Evolutionary conservation across 2,888 invertebrate species (phyloP), one percentile per base, ranked within the genome.

Genomic region (Abrostola tripartita): DNA sequence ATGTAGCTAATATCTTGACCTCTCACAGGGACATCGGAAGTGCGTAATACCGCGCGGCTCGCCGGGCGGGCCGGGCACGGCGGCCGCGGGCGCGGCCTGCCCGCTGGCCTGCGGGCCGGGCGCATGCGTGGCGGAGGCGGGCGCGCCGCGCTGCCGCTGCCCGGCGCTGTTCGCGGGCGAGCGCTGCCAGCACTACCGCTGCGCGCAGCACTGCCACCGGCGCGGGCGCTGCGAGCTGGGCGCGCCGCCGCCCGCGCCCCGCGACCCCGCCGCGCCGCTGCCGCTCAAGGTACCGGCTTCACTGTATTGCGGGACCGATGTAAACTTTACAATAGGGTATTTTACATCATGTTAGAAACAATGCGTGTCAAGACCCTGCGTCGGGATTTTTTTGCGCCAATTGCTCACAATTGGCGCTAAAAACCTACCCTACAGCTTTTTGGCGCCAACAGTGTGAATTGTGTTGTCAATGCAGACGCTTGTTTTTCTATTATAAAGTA

Each of bases 41-140:
- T 91, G 92, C 81, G 82, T 85, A 62, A 76, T 81, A 7, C 74
- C 84, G 9, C 78, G 74, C 66, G 47, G 73, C 44, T 14, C 68
- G 50, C 24, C 38, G 50, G 74, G 71, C 56, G 1, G 59, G 60
- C 52, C 60, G 71, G 57, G 57, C 75, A 51, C 61, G 71, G 71
- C 72, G 65, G 63, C 59, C 14, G 24, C 14, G 44, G 24, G 97
- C 14, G 90, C 94, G 42, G 88, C 94, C 54, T 97, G 97, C 90
- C 96, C 96, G 85, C 95, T 95, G 81, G 96, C 96, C 87, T 95
- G 96, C 61, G 97, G 97, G 84, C 96, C 96, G 4, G 88, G 83
- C 40, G 96, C 96, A 87, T 95, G 96, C 60, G 97, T 97, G 84
- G 96, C 96, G 2, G 87, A 82, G 11, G 74, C 71, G 54, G 55